Evolutionary conservation across 2,113 vertebrate genomes (phyloP), one percentile per base, ranked within the genome.

Genomic region (Dromaius novaehollandiae): DNA sequence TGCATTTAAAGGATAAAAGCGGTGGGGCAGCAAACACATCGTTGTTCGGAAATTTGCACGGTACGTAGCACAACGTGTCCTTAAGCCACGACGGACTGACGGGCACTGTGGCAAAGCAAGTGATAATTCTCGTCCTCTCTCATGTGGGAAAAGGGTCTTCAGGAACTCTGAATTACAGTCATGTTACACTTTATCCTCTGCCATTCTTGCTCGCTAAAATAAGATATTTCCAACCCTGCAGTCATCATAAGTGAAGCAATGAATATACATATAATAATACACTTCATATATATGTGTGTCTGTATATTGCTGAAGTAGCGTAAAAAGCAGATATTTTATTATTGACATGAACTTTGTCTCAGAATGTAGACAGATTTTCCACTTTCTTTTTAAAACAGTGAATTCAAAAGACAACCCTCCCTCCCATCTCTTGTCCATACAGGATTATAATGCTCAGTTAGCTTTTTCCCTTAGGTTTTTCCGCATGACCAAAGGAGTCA

Each of bases 11-110:
- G 18, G 34, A 2, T 51, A 44, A 58, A 11, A 6, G 16, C 20
- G 4, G 21, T 64, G 56, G 42, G 16, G 8, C 42, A 69, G 68
- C 6, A 48, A 61, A 2, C 0, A 0, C 1, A 4, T n/a, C 79
- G 30, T 63, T 36, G 11, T 34, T 75, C 18, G 66, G 56, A 68
- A 78, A 83, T 69, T 20, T 34, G 28, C n/a, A 6, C 3, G 5
- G 42, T 18, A 5, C 2, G 0, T 40, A 74, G 32, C 24, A 5
- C 30, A 65, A 1, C 0, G 1, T 7, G n/a, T 40, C 32, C 38
- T 36, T 28, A n/a, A 42, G 3, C 30, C 3, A 0, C 4, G 18
- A 3, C 1, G 8, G n/a, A 15, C 63, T 46, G 38, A 48, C 20
- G 19, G 5, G 13, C 7, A 4, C 18, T 1, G 8, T 6, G n/a